Percentiles rank a stretch among this genome's conserved stretches.
These are phyloP conservation scores for Sebastes ruberrimus DNA, from an alignment of 2,797 vertebrate species.

Conservation along the genomic window DNA sequence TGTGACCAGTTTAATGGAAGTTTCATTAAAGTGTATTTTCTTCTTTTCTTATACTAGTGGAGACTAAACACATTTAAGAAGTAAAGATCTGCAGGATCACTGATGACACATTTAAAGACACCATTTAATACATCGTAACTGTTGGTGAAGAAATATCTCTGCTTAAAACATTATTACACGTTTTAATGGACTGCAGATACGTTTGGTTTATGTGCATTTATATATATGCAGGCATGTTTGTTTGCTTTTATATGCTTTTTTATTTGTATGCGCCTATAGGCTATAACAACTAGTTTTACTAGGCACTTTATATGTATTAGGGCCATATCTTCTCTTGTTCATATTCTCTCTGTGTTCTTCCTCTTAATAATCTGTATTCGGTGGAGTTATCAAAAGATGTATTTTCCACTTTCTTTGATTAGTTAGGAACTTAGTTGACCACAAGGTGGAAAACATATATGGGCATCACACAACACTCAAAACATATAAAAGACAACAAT, in stretches of 20 bases:
- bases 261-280: neutral
- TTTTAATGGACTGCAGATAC: constrained; percentile 11
- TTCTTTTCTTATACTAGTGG: too few species aligned
- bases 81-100: neutral
- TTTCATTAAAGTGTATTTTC: neutral
- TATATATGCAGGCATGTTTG: neutral
- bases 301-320: neutral
- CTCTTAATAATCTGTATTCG: neutral
- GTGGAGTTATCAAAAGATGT: neutral
- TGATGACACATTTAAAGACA: neutral
- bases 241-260: neutral
- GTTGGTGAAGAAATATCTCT: constrained; percentile 3
- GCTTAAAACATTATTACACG: constrained; percentile 8
- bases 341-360: neutral
- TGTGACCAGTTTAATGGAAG: neutral
- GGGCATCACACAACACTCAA: neutral
- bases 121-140: neutral
- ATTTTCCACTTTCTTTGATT: neutral
- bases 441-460: too few species aligned
- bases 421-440: too few species aligned
- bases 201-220: neutral
- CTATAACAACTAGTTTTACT: neutral
- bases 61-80: neutral
- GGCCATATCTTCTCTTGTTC: too few species aligned
- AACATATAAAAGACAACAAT: neutral